These are phyloP conservation scores for Lutjanus campechanus DNA, from an alignment of 2,797 vertebrate species.

Conservation along the genomic window DNA sequence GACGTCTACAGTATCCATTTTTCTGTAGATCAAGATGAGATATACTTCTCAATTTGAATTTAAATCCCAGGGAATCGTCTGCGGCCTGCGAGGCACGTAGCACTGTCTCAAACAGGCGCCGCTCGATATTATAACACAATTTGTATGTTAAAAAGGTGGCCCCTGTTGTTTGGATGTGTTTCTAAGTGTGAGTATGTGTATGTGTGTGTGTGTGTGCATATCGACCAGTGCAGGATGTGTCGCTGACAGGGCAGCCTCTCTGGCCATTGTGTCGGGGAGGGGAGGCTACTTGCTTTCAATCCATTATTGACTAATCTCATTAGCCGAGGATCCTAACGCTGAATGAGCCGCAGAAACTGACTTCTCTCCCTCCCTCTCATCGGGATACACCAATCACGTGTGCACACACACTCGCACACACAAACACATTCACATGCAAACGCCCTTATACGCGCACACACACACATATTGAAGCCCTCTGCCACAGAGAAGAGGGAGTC, in stretches of 20 bases:
- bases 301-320: constrained; percentile 85
- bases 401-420: constrained; percentile 33
- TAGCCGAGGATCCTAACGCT: constrained; percentile 79
- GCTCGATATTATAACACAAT: constrained; percentile 78
- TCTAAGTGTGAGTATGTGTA: constrained; percentile 48
- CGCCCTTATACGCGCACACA: neutral
- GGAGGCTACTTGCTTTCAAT: constrained; percentile 79
- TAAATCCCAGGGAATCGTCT: constrained; percentile 67
- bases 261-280: constrained; percentile 75
- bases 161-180: constrained; percentile 69
- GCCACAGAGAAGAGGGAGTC: constrained; percentile 62
- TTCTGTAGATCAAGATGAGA: constrained; percentile 62
- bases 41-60: constrained; percentile 70
- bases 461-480: constrained; percentile 46
- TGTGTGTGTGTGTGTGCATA: constrained; percentile 51
- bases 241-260: constrained; percentile 76
- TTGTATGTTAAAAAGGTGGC: constrained; percentile 80
- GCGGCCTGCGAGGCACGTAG: constrained; percentile 50
- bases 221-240: constrained; percentile 74
- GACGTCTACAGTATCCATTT: constrained; percentile 52
- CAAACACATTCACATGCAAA: constrained; percentile 63
- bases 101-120: constrained; percentile 39
- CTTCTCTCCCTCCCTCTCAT: constrained; percentile 54
- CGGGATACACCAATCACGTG: constrained; percentile 58
- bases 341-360: constrained; percentile 75